Conservation (phyloP, 2,797 vertebrate genomes). For the Micromesistius poutassou region DNA sequence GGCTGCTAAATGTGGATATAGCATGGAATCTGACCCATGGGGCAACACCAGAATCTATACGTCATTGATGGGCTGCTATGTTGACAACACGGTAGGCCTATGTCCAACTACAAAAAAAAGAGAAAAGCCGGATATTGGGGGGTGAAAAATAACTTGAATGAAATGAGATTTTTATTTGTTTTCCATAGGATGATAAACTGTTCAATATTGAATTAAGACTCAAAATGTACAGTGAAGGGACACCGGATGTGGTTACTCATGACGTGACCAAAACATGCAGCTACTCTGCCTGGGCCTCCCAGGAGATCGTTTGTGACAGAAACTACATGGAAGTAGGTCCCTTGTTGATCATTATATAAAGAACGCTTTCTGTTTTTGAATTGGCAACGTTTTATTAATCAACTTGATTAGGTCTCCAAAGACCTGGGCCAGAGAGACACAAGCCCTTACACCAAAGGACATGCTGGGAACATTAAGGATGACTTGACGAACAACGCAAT, state of each 20-base stretch:
- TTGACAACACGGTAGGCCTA: conserved; percentile 69
- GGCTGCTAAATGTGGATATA: conserved; percentile 80
- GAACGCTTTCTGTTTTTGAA: background rate
- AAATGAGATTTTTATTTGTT: no score
- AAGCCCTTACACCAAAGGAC: conserved; percentile 14
- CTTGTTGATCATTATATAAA: background rate
- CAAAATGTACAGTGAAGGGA: conserved; percentile 41
- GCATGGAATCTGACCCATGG: conserved; percentile 69
- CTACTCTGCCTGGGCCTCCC: conserved; percentile 63
- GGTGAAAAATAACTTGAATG: no score
- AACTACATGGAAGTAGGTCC: conserved; percentile 83
- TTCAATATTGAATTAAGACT: conserved; percentile 71
- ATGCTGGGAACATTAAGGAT: background rate
- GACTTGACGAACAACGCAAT: background rate
- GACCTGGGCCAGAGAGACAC: conserved; percentile 31
- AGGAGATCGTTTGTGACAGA: conserved; percentile 77
- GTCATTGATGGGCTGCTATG: conserved; percentile 77
- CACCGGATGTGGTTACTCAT: conserved; percentile 44
- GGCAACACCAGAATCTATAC: conserved; percentile 70
- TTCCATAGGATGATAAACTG: conserved; percentile 69
- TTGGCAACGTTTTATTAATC: background rate
- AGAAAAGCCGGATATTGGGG: no score
- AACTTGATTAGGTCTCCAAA: conserved; percentile 62
- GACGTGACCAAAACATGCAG: conserved; percentile 68
- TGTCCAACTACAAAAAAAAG: no score